Percentiles rank a stretch among this genome's conserved stretches.
phyloP scores from a whole-genome alignment of 1,140 invertebrate species.

The Lucilia sericata region DNA sequence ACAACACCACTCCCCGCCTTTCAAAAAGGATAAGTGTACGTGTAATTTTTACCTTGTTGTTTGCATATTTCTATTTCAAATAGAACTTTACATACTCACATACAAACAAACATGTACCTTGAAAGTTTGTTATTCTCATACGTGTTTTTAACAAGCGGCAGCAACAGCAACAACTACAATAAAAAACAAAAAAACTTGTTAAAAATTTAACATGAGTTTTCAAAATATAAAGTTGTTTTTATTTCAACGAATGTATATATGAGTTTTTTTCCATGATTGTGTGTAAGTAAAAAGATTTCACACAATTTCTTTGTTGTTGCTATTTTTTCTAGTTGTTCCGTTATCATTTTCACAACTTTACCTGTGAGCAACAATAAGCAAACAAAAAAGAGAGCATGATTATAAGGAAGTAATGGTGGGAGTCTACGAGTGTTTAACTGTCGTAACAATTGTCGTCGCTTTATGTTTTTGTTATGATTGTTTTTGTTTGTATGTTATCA shows the following conservation, averaged over 20 bases:
- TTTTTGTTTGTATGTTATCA: not conserved
- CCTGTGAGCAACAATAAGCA: not conserved
- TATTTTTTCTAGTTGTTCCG: not conserved
- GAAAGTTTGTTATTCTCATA: conserved; percentile 24
- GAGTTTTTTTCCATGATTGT: not conserved
- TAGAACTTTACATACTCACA: not conserved
- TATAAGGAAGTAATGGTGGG: not conserved
- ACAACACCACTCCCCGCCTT: not conserved
- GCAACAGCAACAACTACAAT: not conserved
- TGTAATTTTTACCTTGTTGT: not conserved
- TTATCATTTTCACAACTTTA: conserved; percentile 11
- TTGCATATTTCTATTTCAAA: not conserved
- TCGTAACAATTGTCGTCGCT: conserved; percentile 37
- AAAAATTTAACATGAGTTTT: conserved; percentile 62
- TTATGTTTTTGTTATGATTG: not conserved
- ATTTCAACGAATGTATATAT: not conserved
- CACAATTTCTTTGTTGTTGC: not conserved
- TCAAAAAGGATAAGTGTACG: not conserved
- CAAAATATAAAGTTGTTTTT: conserved; percentile 60
- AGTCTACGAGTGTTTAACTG: not conserved
- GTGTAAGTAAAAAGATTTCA: not conserved
- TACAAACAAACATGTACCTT: not conserved
- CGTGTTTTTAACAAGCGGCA: not conserved
- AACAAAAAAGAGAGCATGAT: not conserved
- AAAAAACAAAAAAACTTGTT: not conserved